phyloP scores from a whole-genome alignment of 2,113 vertebrate genomes.

The Archocentrus centrarchus region DNA sequence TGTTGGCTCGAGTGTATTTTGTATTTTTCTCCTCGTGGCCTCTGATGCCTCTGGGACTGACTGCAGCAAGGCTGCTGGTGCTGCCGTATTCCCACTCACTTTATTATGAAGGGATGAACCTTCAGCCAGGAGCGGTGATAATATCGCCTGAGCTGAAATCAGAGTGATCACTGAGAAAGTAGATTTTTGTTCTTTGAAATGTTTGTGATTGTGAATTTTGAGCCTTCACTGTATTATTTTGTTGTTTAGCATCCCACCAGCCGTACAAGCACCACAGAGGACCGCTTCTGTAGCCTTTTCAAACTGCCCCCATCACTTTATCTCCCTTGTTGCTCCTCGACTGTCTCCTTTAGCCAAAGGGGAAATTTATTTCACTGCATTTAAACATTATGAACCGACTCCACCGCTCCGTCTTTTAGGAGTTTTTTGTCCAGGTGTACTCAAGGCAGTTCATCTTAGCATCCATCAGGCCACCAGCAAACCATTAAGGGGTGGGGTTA shows the following conservation, averaged over 20 bases:
- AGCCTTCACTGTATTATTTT: background rate
- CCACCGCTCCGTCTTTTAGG: background rate
- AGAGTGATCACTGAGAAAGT: conserved; percentile 8
- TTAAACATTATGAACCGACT: conserved; percentile 10
- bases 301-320: conserved; percentile 3
- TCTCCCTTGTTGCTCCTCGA: conserved; percentile 13
- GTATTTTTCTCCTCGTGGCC: background rate
- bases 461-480: background rate
- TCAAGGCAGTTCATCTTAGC: background rate
- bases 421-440: background rate
- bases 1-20: background rate
- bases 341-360: conserved; percentile 32
- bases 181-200: background rate
- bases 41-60: background rate
- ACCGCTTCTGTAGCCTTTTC: conserved; percentile 16
- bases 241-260: conserved; percentile 2
- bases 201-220: background rate
- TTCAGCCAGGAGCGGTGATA: conserved; percentile 13
- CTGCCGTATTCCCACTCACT: background rate
- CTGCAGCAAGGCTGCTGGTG: background rate
- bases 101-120: background rate
- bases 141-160: conserved; percentile 33
- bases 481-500: background rate
- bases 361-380: conserved; percentile 29
- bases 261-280: background rate